phyloP scores from a whole-genome alignment of 2,888 invertebrate species.

The Mycalesis mineus region DNA sequence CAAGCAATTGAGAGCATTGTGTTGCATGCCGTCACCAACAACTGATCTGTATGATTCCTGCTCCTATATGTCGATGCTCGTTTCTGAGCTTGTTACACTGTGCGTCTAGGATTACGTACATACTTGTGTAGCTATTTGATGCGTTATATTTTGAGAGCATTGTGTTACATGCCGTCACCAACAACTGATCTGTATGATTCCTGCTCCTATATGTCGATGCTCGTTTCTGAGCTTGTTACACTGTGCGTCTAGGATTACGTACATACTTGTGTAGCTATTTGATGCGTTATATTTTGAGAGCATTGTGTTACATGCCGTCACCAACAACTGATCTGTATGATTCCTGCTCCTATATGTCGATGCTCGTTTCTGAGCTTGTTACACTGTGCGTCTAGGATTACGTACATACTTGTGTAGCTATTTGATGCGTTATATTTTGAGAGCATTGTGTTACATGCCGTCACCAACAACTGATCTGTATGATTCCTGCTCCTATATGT shows the following conservation, averaged over 20 bases:
- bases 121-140: no score
- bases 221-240: neutral
- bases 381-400: neutral
- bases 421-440: neutral
- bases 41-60: neutral
- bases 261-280: no score
- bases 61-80: neutral
- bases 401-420: no score
- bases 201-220: neutral
- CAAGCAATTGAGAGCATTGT: constrained; percentile 1
- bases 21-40: neutral
- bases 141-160: neutral
- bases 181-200: neutral
- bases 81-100: neutral
- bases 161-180: neutral
- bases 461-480: neutral
- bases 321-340: neutral
- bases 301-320: neutral
- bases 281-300: neutral
- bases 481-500: neutral
- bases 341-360: neutral
- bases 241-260: neutral
- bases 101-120: neutral
- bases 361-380: neutral
- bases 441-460: neutral